Percentiles rank a stretch among this genome's conserved stretches.
These are phyloP conservation scores for Hirtodrosophila histrioides DNA, from an alignment of 2,888 invertebrate species.

Conservation along the genomic window DNA sequence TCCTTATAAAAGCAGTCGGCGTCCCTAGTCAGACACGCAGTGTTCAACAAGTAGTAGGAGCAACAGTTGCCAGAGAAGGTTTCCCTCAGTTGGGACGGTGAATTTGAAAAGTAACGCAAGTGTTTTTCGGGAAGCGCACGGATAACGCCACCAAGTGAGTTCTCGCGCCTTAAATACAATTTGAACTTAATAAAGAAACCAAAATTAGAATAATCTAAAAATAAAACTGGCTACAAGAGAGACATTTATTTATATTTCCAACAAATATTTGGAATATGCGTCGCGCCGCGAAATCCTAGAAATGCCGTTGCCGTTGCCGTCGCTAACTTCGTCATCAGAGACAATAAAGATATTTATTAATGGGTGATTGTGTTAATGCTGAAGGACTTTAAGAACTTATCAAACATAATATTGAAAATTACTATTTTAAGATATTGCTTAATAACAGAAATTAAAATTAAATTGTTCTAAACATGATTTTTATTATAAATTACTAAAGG, in stretches of 20 bases:
- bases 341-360: constrained; percentile 11
- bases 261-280: constrained; percentile 11
- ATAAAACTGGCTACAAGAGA: not conserved
- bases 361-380: constrained; percentile 6
- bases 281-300: constrained; percentile 65
- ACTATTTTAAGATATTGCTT: no score
- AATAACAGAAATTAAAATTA: no score
- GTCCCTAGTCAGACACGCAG: constrained; percentile 77
- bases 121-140: constrained; percentile 8
- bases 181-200: no score
- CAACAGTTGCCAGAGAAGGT: constrained; percentile 68
- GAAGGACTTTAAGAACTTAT: constrained; percentile 1
- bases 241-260: constrained; percentile 1
- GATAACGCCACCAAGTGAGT: constrained; percentile 32
- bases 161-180: constrained; percentile 5
- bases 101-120: constrained; percentile 16
- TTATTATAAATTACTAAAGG: no score
- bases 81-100: constrained; percentile 1
- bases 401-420: no score
- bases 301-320: constrained; percentile 68
- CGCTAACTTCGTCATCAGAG: constrained; percentile 26
- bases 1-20: constrained; percentile 81
- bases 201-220: not conserved
- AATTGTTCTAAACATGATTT: no score
- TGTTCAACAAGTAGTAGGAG: constrained; percentile 84